These are phyloP conservation scores for Ctenopoma multispine DNA, from an alignment of 2,797 vertebrate genomes.

Conservation along the genomic window DNA sequence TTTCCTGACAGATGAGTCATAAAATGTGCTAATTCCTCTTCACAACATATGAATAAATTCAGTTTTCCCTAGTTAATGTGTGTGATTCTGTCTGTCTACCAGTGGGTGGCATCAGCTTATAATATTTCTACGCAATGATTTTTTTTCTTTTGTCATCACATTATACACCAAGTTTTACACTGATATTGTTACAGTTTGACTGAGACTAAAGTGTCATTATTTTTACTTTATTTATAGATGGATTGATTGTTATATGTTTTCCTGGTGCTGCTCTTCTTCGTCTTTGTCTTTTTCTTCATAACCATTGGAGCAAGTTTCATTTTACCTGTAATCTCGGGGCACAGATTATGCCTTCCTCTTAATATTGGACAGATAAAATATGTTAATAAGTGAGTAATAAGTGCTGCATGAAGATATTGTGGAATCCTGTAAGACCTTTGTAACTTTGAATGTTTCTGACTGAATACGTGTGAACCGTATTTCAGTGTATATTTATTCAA, in stretches of 20 bases:
- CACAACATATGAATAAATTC: slow-evolving; percentile 13
- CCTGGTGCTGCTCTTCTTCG: background rate
- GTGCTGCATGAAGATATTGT: background rate
- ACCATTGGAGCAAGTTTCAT: slow-evolving; percentile 9
- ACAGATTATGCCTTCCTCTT: slow-evolving; percentile 4
- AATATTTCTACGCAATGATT: slow-evolving; percentile 34
- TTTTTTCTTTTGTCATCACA: slow-evolving; percentile 23
- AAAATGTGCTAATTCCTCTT: slow-evolving; percentile 23
- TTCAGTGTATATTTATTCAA: background rate
- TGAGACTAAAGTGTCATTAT: slow-evolving; percentile 13
- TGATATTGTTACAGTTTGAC: background rate
- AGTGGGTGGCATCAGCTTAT: slow-evolving; percentile 67
- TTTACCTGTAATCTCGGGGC: slow-evolving; percentile 37
- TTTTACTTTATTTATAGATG: slow-evolving; percentile 34
- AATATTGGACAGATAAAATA: background rate
- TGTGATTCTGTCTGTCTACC: slow-evolving; percentile 78
- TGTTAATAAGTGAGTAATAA: background rate
- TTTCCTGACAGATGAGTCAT: background rate
- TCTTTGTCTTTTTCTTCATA: background rate
- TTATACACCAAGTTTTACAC: slow-evolving; percentile 6
- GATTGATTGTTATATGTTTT: background rate
- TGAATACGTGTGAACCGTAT: background rate
- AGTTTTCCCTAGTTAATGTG: slow-evolving; percentile 26
- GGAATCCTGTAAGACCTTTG: background rate
- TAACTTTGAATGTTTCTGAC: background rate